A percentile compares a stretch with the other conserved stretches of the same genome.
These are phyloP conservation scores for Acleris sparsana DNA, from an alignment of 2,888 invertebrate genomes.

Conservation along the genomic window DNA sequence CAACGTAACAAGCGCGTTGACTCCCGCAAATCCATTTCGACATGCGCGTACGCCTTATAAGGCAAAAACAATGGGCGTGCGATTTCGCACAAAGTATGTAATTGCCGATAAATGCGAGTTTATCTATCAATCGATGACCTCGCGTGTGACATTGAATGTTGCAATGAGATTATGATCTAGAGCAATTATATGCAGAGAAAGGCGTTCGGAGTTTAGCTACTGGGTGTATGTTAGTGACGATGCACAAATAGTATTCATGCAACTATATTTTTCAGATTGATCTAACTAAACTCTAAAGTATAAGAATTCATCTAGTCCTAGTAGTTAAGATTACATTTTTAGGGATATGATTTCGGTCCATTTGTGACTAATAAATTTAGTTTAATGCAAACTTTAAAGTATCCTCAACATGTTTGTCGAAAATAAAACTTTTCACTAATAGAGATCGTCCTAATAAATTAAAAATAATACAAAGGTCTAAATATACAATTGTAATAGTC, in stretches of 20 bases:
- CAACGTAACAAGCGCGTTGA: neutral
- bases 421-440: too few species aligned
- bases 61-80: conserved; percentile 19
- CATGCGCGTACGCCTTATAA: conserved; percentile 7
- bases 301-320: too few species aligned
- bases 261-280: too few species aligned
- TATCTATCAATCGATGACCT: conserved; percentile 12
- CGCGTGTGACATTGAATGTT: conserved; percentile 13
- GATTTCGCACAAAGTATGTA: conserved; percentile 11
- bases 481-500: too few species aligned
- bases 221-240: neutral
- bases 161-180: conserved; percentile 10
- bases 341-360: too few species aligned
- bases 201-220: conserved; percentile 2
- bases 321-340: too few species aligned
- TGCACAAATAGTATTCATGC: neutral
- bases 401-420: too few species aligned
- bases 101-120: conserved; percentile 11
- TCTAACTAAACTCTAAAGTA: too few species aligned
- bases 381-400: too few species aligned
- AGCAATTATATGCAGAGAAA: conserved; percentile 20
- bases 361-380: too few species aligned
- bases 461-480: too few species aligned
- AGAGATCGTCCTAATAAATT: too few species aligned
- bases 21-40: neutral